A percentile compares a stretch with the other conserved stretches of the same genome.
phyloP scores from a whole-genome alignment of 1,140 invertebrate genomes.

The Aphis craccivora region DNA sequence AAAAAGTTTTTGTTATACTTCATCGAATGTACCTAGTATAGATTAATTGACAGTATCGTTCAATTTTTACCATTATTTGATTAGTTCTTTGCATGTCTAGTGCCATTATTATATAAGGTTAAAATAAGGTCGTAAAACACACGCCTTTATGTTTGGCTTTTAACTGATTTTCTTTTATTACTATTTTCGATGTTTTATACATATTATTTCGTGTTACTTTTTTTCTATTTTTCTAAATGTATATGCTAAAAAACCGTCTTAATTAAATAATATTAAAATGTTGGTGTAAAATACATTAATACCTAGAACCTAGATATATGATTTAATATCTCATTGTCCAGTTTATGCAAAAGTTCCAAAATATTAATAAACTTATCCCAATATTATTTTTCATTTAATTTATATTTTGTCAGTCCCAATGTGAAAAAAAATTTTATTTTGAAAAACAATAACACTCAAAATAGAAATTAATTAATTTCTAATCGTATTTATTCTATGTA shows the following conservation, averaged over 20 bases:
- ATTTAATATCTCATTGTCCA: background rate
- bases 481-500: background rate
- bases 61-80: constrained; percentile 53
- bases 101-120: constrained; percentile 46
- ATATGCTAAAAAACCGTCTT: background rate
- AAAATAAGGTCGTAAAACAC: constrained; percentile 39
- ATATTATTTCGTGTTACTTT: background rate
- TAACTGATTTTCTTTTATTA: constrained; percentile 47
- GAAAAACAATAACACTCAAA: too few relatives aligned
- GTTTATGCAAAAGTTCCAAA: too few relatives aligned
- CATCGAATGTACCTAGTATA: background rate
- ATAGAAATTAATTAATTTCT: too few relatives aligned
- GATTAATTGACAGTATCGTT: constrained; percentile 52
- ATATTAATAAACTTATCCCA: too few relatives aligned
- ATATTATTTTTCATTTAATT: too few relatives aligned
- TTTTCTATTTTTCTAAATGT: background rate
- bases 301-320: background rate
- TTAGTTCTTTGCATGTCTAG: constrained; percentile 58
- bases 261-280: background rate
- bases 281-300: background rate
- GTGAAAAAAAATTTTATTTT: background rate
- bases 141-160: constrained; percentile 50
- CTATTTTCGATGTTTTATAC: constrained; percentile 28
- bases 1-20: constrained; percentile 4
- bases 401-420: too few relatives aligned